Percentiles rank a stretch among this genome's conserved stretches.
These are phyloP conservation scores for Nyctalus aviator DNA, from an alignment of 2,797 vertebrate species.

Conservation along the genomic window DNA sequence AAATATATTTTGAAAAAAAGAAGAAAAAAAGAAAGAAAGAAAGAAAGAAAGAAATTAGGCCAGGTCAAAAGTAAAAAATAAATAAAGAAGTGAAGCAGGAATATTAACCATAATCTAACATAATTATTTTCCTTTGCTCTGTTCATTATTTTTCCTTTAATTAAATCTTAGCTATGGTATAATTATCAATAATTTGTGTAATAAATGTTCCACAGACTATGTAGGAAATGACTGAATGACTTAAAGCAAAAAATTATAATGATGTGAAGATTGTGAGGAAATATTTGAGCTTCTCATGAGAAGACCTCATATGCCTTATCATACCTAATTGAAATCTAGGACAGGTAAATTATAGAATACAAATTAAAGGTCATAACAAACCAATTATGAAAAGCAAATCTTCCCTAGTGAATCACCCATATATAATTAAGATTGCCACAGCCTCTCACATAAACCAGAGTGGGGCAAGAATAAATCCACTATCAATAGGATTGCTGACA, in stretches of 20 bases:
- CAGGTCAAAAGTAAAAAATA: neutral
- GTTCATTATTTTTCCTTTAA: slow-evolving; percentile 11
- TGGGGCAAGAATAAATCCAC: neutral
- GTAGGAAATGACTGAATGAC: neutral
- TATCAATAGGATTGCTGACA: neutral
- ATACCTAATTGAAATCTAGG: slow-evolving; percentile 64
- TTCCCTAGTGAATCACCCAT: slow-evolving; percentile 30
- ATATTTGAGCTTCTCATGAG: slow-evolving; percentile 12
- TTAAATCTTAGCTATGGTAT: neutral
- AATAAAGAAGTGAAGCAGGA: neutral
- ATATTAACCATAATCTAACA: slow-evolving; percentile 3
- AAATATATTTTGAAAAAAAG: no score
- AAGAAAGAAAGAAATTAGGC: neutral
- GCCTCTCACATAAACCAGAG: neutral
- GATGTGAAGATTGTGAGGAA: neutral
- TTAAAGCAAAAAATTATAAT: slow-evolving; percentile 51
- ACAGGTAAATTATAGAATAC: slow-evolving; percentile 62
- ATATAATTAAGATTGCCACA: slow-evolving; percentile 62
- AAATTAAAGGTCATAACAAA: slow-evolving; percentile 56
- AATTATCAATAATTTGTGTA: slow-evolving; percentile 27
- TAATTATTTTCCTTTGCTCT: slow-evolving; percentile 37
- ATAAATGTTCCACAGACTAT: slow-evolving; percentile 8
- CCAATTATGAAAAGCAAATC: slow-evolving; percentile 60
- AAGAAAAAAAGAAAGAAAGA: no score
- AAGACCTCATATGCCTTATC: slow-evolving; percentile 36